phyloP scores from a whole-genome alignment of 1,140 invertebrate species.

The Lepidostoma basale region DNA sequence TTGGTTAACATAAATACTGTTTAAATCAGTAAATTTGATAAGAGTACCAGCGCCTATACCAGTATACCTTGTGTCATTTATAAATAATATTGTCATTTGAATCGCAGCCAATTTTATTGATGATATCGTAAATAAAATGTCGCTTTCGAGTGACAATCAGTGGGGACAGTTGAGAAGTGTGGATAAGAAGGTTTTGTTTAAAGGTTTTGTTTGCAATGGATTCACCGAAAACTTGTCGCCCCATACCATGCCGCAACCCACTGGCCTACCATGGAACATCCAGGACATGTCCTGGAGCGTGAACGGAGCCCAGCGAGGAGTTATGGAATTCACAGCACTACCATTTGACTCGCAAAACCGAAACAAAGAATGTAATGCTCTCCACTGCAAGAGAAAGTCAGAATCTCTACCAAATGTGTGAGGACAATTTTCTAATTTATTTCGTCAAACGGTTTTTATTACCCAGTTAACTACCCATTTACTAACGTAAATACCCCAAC shows the following conservation, averaged over 20 bases:
- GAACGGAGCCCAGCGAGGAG: constrained; percentile 50
- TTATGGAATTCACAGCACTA: constrained; percentile 57
- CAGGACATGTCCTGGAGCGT: constrained; percentile 55
- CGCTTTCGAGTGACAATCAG: constrained; percentile 28
- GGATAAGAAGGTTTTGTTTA: background rate
- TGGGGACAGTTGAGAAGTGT: background rate
- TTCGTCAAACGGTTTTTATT: too few species aligned
- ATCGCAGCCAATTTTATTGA: too few species aligned
- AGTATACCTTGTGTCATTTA: too few species aligned
- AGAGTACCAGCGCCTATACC: too few species aligned
- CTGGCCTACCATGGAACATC: constrained; percentile 56
- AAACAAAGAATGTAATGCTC: constrained; percentile 29
- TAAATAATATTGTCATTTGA: too few species aligned
- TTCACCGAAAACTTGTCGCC: background rate
- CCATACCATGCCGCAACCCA: constrained; percentile 52
- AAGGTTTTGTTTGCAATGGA: constrained; percentile 7
- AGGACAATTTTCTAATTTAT: constrained; percentile 5
- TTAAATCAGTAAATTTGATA: too few species aligned
- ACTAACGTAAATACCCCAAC: too few species aligned
- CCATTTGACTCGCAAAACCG: constrained; percentile 1
- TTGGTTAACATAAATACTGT: too few species aligned
- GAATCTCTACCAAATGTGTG: constrained; percentile 34
- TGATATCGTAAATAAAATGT: constrained; percentile 16
- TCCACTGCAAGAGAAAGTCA: constrained; percentile 43
- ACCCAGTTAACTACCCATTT: too few species aligned